These are phyloP conservation scores for Drepana arcuata DNA, from an alignment of 1,140 invertebrate genomes.

Conservation along the genomic window DNA sequence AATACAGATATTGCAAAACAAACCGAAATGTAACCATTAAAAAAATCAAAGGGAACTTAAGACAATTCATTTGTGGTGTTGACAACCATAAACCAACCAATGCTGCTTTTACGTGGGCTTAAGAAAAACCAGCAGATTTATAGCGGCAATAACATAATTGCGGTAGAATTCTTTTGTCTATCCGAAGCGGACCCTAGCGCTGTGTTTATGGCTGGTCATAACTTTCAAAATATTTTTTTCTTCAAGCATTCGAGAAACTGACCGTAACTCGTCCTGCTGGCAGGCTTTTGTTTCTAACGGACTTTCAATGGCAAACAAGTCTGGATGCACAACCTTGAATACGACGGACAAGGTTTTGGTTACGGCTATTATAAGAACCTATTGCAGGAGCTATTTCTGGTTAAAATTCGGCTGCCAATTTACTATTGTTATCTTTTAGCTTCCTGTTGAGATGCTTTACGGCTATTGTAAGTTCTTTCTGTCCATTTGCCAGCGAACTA, in stretches of 20 bases:
- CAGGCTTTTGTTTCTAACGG: no score
- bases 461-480: no score
- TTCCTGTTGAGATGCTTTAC: constrained; percentile 31
- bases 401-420: constrained; percentile 39
- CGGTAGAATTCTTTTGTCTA: constrained; percentile 44
- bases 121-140: constrained; percentile 46
- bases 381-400: constrained; percentile 22
- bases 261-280: no score
- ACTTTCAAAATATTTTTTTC: constrained; percentile 25
- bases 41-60: no score
- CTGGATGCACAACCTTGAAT: no score
- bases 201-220: constrained; percentile 34
- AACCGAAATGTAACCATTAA: no score
- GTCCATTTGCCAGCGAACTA: no score
- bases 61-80: constrained; percentile 39
- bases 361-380: constrained; percentile 34
- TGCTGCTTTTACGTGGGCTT: constrained; percentile 37
- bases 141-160: constrained; percentile 45
- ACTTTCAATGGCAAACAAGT: no score
- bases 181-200: constrained; percentile 13
- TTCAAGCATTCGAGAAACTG: constrained; percentile 22
- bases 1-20: no score
- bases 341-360: constrained; percentile 34
- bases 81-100: constrained; percentile 40
- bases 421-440: constrained; percentile 31